These are phyloP conservation scores for Enteromius unitaeniatus DNA, from an alignment of 2,797 vertebrate species.

Conservation along the genomic window DNA sequence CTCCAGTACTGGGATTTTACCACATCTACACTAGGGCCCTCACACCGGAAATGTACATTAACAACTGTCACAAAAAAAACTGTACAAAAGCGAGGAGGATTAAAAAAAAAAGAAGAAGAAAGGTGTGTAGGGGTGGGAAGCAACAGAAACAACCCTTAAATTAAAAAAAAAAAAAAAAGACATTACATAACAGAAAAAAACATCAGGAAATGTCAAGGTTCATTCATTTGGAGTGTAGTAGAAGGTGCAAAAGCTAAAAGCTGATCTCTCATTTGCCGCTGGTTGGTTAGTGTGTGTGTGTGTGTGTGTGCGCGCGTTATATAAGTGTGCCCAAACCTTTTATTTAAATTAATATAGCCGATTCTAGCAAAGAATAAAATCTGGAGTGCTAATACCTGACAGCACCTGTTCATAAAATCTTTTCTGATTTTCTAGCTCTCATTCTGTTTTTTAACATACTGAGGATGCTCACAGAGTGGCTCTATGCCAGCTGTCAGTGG, in stretches of 20 bases:
- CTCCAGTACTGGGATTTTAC: slow-evolving; percentile 48
- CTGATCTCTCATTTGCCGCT: slow-evolving; percentile 1
- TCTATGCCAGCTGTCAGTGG: background rate
- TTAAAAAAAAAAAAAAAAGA: slow-evolving; percentile 29
- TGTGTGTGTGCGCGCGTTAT: background rate
- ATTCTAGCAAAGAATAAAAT: background rate
- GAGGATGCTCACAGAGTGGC: background rate
- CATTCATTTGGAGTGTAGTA: background rate
- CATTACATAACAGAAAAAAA: slow-evolving; percentile 12
- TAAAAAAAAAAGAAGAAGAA: slow-evolving; percentile 4
- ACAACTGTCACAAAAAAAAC: slow-evolving; percentile 48
- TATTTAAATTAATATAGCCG: slow-evolving; percentile 2
- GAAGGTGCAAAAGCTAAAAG: slow-evolving; percentile 6
- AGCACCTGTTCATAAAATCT: background rate
- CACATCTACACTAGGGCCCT: slow-evolving; percentile 44
- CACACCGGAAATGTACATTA: slow-evolving; percentile 42
- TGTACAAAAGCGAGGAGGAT: slow-evolving; percentile 45
- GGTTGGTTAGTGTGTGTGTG: background rate
- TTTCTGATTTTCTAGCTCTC: background rate
- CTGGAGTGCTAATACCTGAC: background rate
- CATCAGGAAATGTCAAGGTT: background rate
- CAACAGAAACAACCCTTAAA: slow-evolving; percentile 28
- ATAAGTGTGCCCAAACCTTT: background rate
- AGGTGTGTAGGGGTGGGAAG: background rate
- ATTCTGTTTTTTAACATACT: background rate